Percentiles rank a stretch among this genome's conserved stretches.
Evolutionary conservation across 2,888 invertebrate species (phyloP).

Genomic region (Spodoptera picta): DNA sequence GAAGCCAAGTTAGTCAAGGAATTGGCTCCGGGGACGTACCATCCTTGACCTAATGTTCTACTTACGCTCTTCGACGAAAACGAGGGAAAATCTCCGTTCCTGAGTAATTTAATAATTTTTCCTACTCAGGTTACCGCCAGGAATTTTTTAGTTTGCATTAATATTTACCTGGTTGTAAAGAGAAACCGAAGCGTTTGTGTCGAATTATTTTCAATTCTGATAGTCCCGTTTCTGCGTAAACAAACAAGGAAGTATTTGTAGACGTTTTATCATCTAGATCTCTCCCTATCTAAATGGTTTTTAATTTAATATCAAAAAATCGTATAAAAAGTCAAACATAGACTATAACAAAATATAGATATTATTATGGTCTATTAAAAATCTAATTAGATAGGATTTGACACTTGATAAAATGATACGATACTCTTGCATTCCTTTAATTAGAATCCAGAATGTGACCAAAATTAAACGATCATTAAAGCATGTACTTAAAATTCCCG

Average conservation of each 20-base stretch:
- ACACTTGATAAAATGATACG: no score
- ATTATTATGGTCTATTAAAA: no score
- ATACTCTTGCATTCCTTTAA: no score
- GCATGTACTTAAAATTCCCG: no score
- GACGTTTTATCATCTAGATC: no score
- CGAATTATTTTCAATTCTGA: constrained; percentile 22
- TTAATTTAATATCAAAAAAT: no score
- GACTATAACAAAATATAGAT: no score
- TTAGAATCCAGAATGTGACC: no score
- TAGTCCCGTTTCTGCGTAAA: background rate
- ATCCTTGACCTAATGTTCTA: constrained; percentile 79
- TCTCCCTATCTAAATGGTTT: no score
- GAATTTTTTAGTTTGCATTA: constrained; percentile 19
- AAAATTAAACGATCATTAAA: no score
- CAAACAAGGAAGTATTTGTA: constrained; percentile 2
- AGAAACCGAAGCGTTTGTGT: constrained; percentile 12
- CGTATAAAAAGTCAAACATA: no score
- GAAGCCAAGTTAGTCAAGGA: constrained; percentile 56
- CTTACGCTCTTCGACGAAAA: constrained; percentile 58
- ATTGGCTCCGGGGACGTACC: constrained; percentile 54
- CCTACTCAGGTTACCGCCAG: constrained; percentile 13
- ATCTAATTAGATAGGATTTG: no score
- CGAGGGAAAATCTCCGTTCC: constrained; percentile 48
- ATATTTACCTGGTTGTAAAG: constrained; percentile 3
- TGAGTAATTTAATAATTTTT: constrained; percentile 53